phyloP scores from a whole-genome alignment of 2,113 vertebrate species.

The Turdus rufiventris region DNA sequence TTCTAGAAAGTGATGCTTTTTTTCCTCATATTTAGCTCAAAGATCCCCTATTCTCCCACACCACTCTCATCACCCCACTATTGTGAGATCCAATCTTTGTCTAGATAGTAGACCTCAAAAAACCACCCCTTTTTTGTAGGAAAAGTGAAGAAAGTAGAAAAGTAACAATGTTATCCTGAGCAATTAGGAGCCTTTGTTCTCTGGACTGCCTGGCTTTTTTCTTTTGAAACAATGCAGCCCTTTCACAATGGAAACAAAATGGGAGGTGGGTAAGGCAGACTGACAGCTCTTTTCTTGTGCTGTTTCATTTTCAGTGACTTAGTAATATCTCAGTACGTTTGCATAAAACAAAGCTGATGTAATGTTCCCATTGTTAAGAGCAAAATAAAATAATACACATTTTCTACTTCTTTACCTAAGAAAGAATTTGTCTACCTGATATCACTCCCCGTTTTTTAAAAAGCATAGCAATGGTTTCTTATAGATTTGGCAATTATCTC shows the following conservation, averaged over 20 bases:
- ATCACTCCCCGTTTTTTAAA: not conserved
- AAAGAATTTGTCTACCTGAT: not conserved
- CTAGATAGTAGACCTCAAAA: not conserved
- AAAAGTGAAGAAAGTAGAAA: not conserved
- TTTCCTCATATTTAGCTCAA: not conserved
- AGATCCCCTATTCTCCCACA: not conserved
- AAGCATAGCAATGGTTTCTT: not conserved
- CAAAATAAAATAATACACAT: not conserved
- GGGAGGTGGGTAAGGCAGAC: not conserved
- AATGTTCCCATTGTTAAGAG: not conserved
- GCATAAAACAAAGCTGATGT: not conserved
- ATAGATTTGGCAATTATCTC: not conserved
- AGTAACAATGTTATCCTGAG: not conserved
- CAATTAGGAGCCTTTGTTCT: conserved; percentile 23
- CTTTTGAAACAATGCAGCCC: not conserved
- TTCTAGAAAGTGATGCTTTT: not conserved
- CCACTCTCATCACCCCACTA: not conserved
- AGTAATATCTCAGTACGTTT: not conserved
- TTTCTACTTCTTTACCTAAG: not conserved
- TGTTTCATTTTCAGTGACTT: not conserved
- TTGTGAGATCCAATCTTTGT: not conserved
- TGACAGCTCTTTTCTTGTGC: conserved; percentile 1
- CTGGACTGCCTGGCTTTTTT: not conserved
- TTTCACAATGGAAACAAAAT: not conserved
- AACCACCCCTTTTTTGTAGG: not conserved